Evolutionary conservation across 2,888 invertebrate species (phyloP).

Genomic region (Scaptomyza polygonia): DNA sequence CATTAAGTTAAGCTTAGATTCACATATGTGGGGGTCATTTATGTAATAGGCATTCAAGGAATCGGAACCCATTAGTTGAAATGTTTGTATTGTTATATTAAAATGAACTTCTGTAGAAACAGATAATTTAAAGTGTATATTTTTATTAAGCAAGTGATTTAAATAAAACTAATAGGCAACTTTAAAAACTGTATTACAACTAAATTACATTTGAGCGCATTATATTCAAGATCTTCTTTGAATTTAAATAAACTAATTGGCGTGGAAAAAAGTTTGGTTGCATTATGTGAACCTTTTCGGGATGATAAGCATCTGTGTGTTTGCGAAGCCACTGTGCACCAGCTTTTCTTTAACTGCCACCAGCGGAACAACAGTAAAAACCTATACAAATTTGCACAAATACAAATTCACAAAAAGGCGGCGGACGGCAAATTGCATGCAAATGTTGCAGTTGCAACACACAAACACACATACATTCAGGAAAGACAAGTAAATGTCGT

Average conservation of each 20-base stretch:
- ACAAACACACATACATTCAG: constrained; percentile 11
- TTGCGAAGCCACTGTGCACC: constrained; percentile 39
- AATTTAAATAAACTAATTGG: constrained; percentile 57
- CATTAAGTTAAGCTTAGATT: too few species aligned
- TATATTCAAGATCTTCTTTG: constrained; percentile 51
- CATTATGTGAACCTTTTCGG: constrained; percentile 26
- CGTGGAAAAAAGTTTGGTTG: constrained; percentile 55
- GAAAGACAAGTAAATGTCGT: constrained; percentile 44
- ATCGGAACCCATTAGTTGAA: too few species aligned
- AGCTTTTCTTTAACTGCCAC: constrained; percentile 10
- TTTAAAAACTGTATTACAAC: constrained; percentile 14
- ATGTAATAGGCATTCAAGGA: too few species aligned
- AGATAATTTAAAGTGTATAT: too few species aligned
- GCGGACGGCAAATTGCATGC: constrained; percentile 53
- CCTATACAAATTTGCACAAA: constrained; percentile 32
- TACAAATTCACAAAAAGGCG: constrained; percentile 33
- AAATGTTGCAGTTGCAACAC: constrained; percentile 41
- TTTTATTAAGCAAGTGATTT: too few species aligned
- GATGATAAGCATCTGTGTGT: constrained; percentile 37
- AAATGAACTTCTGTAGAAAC: not conserved
- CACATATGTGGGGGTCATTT: too few species aligned
- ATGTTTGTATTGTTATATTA: not conserved
- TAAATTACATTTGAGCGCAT: constrained; percentile 30
- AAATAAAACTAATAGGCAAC: too few species aligned
- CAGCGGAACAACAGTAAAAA: constrained; percentile 53